phyloP scores from a whole-genome alignment of 2,888 invertebrate species.

The Mechanitis mazaeus region DNA sequence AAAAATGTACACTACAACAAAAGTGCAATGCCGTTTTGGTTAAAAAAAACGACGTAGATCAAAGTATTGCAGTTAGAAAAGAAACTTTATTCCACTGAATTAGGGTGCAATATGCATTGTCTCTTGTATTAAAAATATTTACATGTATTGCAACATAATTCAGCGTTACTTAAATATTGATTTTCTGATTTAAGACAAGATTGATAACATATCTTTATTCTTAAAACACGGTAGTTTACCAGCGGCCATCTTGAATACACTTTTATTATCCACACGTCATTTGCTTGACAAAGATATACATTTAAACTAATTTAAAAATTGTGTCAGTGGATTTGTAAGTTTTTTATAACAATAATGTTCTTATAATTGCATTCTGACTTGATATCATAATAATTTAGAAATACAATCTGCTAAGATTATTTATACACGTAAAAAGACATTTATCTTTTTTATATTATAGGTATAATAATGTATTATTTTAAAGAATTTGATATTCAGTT shows the following conservation, averaged over 20 bases:
- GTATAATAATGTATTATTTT: too few relatives aligned
- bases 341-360: too few relatives aligned
- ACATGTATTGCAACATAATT: conserved; percentile 4
- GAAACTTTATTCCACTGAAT: background rate
- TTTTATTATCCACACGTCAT: background rate
- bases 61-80: background rate
- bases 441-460: too few relatives aligned
- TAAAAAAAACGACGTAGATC: background rate
- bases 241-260: conserved; percentile 2
- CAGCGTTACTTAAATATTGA: conserved; percentile 37
- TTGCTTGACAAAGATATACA: background rate
- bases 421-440: too few relatives aligned
- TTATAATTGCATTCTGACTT: too few relatives aligned
- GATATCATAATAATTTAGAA: too few relatives aligned
- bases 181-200: conserved; percentile 49
- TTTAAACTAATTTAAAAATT: background rate
- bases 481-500: too few relatives aligned
- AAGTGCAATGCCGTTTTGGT: conserved; percentile 15
- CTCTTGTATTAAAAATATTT: background rate
- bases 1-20: conserved; percentile 28
- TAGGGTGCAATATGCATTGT: background rate
- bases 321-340: too few relatives aligned
- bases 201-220: conserved; percentile 49
- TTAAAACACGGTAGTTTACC: conserved; percentile 22
- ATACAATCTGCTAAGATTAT: too few relatives aligned